Conservation (phyloP, 2,113 vertebrate species). For the Cyanoliseus patagonus region DNA sequence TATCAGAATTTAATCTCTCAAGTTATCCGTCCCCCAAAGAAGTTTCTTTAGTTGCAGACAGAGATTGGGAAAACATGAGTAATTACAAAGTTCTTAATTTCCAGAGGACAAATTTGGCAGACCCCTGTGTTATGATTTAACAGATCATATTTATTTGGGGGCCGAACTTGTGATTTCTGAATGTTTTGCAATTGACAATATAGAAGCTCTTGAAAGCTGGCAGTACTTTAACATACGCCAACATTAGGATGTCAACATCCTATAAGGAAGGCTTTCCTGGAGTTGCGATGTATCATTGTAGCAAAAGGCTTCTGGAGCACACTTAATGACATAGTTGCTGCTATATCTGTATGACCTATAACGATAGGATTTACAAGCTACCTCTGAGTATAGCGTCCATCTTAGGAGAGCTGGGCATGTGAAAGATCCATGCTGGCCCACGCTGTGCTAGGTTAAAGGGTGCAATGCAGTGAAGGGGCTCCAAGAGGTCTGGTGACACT, state of each 20-base stretch:
- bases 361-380: neutral
- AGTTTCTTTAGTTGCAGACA: neutral
- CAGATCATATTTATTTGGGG: neutral
- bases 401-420: neutral
- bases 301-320: neutral
- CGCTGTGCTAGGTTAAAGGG: neutral
- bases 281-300: neutral
- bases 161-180: neutral
- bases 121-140: neutral
- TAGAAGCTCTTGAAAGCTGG: neutral
- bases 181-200: neutral
- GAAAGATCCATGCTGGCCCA: neutral
- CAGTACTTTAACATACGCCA: neutral
- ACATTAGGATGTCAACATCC: neutral
- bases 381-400: neutral
- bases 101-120: neutral
- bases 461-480: neutral
- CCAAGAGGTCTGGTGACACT: neutral
- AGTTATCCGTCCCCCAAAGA: neutral
- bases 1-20: neutral
- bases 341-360: neutral
- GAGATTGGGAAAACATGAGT: neutral
- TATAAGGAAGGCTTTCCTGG: neutral
- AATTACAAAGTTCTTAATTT: neutral
- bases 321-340: neutral